Evolutionary conservation across 2,797 vertebrate species (phyloP).

Genomic region (Trichosurus vulpecula): DNA sequence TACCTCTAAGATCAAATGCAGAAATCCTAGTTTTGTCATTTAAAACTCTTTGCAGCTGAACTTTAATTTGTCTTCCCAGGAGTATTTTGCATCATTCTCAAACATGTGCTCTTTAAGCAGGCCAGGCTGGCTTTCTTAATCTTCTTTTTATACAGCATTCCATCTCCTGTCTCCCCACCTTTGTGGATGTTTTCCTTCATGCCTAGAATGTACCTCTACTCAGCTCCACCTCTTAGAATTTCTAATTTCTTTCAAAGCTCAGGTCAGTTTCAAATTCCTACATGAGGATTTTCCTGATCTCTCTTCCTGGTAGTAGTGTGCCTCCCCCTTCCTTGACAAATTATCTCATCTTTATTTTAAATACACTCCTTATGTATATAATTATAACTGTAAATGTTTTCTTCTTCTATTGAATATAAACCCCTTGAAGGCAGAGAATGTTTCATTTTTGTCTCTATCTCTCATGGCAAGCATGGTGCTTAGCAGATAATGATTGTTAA

Average conservation of each 20-base stretch:
- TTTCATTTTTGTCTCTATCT: neutral
- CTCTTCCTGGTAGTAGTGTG: neutral
- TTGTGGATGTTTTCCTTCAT: neutral
- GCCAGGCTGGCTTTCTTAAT: neutral
- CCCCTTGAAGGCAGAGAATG: neutral
- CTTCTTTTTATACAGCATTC: neutral
- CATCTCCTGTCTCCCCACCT: neutral
- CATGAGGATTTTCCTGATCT: neutral
- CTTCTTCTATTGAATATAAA: neutral
- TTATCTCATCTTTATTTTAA: neutral
- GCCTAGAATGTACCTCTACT: neutral
- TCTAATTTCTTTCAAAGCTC: neutral
- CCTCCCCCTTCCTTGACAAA: neutral
- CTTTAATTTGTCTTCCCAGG: neutral
- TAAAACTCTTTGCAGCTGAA: neutral
- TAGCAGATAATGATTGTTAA: neutral
- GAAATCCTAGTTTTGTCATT: neutral
- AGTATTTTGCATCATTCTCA: neutral
- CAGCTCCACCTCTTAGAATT: neutral
- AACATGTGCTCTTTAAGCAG: neutral
- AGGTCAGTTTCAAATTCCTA: neutral
- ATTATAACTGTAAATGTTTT: neutral
- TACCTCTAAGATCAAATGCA: neutral
- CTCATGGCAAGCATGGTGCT: neutral
- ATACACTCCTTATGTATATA: neutral